A percentile compares a stretch with the other conserved stretches of the same genome.
Conservation (phyloP, 2,888 invertebrate species). For the Coelopa pilipes region DNA sequence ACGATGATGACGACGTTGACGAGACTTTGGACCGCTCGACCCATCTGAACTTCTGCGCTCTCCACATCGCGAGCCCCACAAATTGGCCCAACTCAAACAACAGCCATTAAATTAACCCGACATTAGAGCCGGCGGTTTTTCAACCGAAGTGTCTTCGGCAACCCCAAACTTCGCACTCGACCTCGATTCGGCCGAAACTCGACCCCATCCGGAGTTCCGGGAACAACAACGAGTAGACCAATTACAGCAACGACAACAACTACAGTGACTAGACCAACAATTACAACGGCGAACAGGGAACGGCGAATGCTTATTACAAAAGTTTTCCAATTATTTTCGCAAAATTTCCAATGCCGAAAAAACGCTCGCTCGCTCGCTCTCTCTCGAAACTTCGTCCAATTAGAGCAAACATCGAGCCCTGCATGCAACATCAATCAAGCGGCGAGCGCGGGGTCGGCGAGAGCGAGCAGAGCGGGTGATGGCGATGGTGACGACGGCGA, state of each 20-base stretch:
- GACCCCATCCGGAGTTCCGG: background rate
- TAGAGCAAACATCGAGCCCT: slow-evolving; percentile 43
- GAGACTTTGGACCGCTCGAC: too few species aligned
- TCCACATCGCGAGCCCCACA: too few species aligned
- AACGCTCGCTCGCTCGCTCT: background rate
- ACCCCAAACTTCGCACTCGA: background rate
- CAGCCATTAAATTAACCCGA: too few species aligned
- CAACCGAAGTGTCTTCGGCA: too few species aligned
- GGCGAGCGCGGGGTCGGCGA: slow-evolving; percentile 27
- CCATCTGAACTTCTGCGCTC: too few species aligned
- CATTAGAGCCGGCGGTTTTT: too few species aligned
- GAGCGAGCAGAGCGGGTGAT: background rate
- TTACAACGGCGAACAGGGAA: too few species aligned
- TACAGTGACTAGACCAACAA: background rate
- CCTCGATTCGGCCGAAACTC: background rate
- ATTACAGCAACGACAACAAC: background rate
- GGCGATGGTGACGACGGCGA: background rate
- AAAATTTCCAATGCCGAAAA: slow-evolving; percentile 33
- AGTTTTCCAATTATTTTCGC: slow-evolving; percentile 48
- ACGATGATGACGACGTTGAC: too few species aligned
- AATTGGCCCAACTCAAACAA: too few species aligned
- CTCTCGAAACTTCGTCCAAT: slow-evolving; percentile 37
- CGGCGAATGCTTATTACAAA: slow-evolving; percentile 40
- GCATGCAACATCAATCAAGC: slow-evolving; percentile 45
- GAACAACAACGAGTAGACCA: background rate